Base-by-base conservation (phyloP, 2,888 invertebrate genomes). In the Hirtodrosophila histrioides region DNA sequence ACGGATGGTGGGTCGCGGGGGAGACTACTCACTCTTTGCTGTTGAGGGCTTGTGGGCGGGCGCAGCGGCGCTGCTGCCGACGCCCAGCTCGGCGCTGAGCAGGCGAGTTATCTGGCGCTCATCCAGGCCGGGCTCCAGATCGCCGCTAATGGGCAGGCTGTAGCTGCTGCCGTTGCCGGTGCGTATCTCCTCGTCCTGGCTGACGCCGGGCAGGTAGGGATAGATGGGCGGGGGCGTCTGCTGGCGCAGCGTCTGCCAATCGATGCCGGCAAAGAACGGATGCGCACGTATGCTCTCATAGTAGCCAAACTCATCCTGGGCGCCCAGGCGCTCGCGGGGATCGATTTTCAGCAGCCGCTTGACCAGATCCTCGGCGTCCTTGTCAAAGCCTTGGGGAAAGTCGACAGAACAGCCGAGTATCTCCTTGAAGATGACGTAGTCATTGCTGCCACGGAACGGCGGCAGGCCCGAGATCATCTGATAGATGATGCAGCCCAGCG, bases 341-440 rank as follows among this genome's bases (percentile, higher is more conserved):
- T 97, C 95, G 70, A 97, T 92, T 65, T 96, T 96, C 89, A 99
- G 92, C 70, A 99, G 93, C 89, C 95, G 95, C 89, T 95, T 94
- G 54, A 99, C 96, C 84, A 99, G 93, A 92, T 98, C 96, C 91
- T 95, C 95, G n/a, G 97, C 97, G 64, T 94, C 93, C 69, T 94
- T 93, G 75, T 96, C 95, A 91, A 99, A 99, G 35, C 97, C 97
- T 89, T 97, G 96, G 0, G 99, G 98, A 88, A 98, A 97, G 88
- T 96, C 95, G 91, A 98, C 98, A 55, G 97, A 96, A 89, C 97
- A 93, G 91, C 96, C 96, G 54, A 96, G 93, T 83, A 99, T 98
- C 92, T 98, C 98, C 92, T 98, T 97, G 92, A 99, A 98, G 78
- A 99, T 97, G 76, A 97, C 94, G 92, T 98, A 99, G 91, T 99